phyloP scores from a whole-genome alignment of 2,888 invertebrate genomes.

The Rutpela maculata region DNA sequence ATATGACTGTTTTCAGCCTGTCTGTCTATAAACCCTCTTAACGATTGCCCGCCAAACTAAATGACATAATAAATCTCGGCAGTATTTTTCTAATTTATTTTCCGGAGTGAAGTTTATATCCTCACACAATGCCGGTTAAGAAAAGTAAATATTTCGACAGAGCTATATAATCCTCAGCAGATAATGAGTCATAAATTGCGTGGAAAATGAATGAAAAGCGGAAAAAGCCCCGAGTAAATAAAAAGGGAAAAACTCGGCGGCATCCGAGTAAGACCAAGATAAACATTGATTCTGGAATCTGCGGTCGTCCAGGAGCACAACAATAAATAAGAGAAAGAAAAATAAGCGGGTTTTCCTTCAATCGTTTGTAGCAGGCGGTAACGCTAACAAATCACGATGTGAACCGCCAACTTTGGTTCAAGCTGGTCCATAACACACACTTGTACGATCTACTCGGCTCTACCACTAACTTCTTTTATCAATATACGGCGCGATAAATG shows the following conservation, averaged over 20 bases:
- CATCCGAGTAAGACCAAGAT: conserved; percentile 61
- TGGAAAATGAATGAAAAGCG: conserved; percentile 63
- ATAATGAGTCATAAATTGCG: conserved; percentile 65
- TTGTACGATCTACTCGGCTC: conserved; percentile 50
- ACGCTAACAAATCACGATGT: conserved; percentile 64
- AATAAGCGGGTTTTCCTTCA: conserved; percentile 65
- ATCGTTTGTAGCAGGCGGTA: conserved; percentile 65
- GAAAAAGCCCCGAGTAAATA: conserved; percentile 52
- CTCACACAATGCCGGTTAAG: conserved; percentile 52
- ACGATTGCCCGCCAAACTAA: conserved; percentile 50
- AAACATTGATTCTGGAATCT: conserved; percentile 65
- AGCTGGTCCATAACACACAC: conserved; percentile 62
- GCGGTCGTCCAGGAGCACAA: conserved; percentile 62
- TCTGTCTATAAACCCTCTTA: conserved; percentile 49
- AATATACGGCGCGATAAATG: conserved; percentile 64
- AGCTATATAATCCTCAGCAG: conserved; percentile 60
- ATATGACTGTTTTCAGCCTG: conserved; percentile 39
- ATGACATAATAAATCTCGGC: conserved; percentile 53
- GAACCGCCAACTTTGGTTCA: conserved; percentile 55
- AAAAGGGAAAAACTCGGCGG: conserved; percentile 45
- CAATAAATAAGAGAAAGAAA: conserved; percentile 63
- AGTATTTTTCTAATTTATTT: conserved; percentile 55
- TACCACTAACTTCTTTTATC: conserved; percentile 59
- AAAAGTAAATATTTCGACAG: conserved; percentile 63
- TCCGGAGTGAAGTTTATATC: conserved; percentile 53